Base-by-base conservation (phyloP, 2,797 vertebrate species). In the Crenuchus spilurus region DNA sequence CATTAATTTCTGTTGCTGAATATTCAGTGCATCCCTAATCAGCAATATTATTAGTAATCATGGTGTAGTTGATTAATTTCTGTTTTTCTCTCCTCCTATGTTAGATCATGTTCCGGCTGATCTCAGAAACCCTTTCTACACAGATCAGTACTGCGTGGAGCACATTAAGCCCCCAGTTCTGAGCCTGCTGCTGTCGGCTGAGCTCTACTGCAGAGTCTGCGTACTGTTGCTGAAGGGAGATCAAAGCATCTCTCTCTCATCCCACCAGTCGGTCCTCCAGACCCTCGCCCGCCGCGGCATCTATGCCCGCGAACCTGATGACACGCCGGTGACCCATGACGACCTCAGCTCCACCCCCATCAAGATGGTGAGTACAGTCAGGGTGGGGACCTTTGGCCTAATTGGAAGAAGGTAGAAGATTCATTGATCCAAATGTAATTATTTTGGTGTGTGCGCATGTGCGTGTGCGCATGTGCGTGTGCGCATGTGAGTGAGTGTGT, bases 141-240 rank as follows among this genome's bases (percentile, higher is more conserved):
- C 92, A 0, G 97, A 99, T 76, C 97, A 99, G 75, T 99, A 99
- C 72, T 94, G 98, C 62, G 96, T 98, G 80, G 97, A 99, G 57
- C 97, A 99, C 84, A 98, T 99, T 81, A 99, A 99, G 48, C 97
- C 97, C 0, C 93, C 92, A 0, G 92, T 98, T 80, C 94, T 95
- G 87, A 93, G 83, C 64, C 92, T 98, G 81, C 90, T 99, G 80
- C 93, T 95, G 77, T 95, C 96, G 42, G 94, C 94, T 0, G 96
- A 99, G 89, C 94, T 97, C 16, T 98, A 98, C 91, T 97, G 94
- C 85, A 91, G 94, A 0, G 96, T 98, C 51, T 98, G 95, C 62
- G 92, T 93, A 70, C 94, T 96, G 77, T 94, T 98, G 81, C 91
- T 97, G 79, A 93, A 93, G 58, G 91, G 95, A 6, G 96, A 96